phyloP scores from a whole-genome alignment of 2,113 vertebrate genomes.

The Cyanoliseus patagonus region DNA sequence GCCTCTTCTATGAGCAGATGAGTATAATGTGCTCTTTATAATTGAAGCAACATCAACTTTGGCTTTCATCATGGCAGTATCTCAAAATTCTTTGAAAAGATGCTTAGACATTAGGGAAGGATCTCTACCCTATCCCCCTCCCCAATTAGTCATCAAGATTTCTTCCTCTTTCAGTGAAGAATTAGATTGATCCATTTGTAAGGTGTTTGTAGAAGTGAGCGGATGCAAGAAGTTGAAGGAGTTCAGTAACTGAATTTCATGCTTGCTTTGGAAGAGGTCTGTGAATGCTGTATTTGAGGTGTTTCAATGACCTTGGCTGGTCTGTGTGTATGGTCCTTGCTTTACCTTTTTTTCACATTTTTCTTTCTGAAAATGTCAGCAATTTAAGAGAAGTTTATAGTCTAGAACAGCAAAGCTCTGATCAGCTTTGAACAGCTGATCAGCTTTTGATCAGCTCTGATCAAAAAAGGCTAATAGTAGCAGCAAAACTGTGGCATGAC shows the following conservation, averaged over 20 bases:
- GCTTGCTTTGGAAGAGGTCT: not conserved
- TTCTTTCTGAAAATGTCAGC: not conserved
- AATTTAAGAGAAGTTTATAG: not conserved
- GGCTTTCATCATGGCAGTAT: not conserved
- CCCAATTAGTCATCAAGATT: not conserved
- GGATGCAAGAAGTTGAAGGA: not conserved
- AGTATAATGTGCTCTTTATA: constrained; percentile 64
- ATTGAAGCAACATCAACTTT: constrained; percentile 33
- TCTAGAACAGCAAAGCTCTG: not conserved
- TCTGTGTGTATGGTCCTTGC: not conserved
- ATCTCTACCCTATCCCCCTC: not conserved
- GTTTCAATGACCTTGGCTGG: not conserved
- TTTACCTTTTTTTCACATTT: not conserved
- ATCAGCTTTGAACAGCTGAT: not conserved
- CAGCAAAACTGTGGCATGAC: not conserved
- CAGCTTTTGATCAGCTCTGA: not conserved
- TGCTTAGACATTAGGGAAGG: not conserved
- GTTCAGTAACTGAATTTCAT: not conserved
- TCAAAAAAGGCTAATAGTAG: not conserved
- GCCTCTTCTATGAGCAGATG: constrained; percentile 64
- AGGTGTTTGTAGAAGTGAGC: not conserved
- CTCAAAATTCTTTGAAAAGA: not conserved
- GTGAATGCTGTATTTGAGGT: not conserved
- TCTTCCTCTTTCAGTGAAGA: not conserved
- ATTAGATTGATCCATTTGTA: not conserved